Percentiles rank a stretch among this genome's conserved stretches.
Evolutionary conservation across 2,797 vertebrate genomes (phyloP).

Genomic region (Danio aesculapii): DNA sequence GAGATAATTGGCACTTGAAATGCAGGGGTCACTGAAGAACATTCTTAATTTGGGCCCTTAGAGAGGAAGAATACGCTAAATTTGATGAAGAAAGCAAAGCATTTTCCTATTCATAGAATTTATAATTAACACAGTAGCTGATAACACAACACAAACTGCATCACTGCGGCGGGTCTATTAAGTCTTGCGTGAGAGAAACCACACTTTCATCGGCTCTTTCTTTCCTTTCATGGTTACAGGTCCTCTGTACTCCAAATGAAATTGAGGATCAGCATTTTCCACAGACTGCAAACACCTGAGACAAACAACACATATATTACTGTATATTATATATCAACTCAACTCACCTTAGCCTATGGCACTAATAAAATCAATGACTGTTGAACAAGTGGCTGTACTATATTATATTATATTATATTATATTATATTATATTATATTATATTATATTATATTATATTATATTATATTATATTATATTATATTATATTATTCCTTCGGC

Average conservation of each 20-base stretch:
- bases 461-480: background rate
- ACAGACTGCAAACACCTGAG: conserved; percentile 93
- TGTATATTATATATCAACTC: background rate
- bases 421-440: no score
- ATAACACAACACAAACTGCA: conserved; percentile 7
- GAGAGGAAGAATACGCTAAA: background rate
- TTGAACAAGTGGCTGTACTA: no score
- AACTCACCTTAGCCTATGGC: no score
- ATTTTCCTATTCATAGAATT: conserved; percentile 12
- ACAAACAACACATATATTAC: conserved; percentile 27
- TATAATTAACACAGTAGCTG: conserved; percentile 18
- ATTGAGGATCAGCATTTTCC: conserved; percentile 95
- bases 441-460: background rate
- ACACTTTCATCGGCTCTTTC: conserved; percentile 99
- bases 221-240: conserved; percentile 98
- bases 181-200: conserved; percentile 94
- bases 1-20: conserved; percentile 26
- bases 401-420: no score
- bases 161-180: conserved; percentile 67
- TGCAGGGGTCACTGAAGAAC: conserved; percentile 20
- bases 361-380: no score
- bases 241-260: conserved; percentile 91
- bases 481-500: background rate
- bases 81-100: conserved; percentile 21
- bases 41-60: background rate